Percentiles rank a stretch among this genome's conserved stretches.
These are phyloP conservation scores for Lynx canadensis DNA, from an alignment of 2,113 vertebrate genomes.

Conservation along the genomic window DNA sequence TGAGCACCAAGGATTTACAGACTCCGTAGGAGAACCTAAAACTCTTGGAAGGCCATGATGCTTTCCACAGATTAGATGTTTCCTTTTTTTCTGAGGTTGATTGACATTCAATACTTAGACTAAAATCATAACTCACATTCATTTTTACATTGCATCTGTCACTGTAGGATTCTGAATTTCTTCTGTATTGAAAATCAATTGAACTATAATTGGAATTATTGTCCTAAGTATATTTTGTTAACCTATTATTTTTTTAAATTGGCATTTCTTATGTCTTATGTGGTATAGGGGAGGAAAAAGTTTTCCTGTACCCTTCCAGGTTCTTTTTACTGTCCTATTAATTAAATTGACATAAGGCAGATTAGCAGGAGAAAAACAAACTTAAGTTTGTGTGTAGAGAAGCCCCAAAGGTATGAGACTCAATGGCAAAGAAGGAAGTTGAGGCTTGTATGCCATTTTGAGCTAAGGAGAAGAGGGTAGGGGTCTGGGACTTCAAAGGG, in stretches of 20 bases:
- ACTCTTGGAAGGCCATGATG: neutral
- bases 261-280: neutral
- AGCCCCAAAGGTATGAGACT: neutral
- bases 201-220: neutral
- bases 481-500: neutral
- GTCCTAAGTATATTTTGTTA: neutral
- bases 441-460: neutral
- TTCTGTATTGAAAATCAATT: neutral
- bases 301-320: neutral
- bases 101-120: neutral
- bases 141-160: neutral
- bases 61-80: neutral
- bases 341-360: neutral
- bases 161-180: neutral
- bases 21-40: neutral
- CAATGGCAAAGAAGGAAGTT: neutral
- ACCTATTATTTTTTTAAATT: neutral
- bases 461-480: neutral
- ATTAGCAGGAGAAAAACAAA: neutral
- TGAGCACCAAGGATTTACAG: neutral
- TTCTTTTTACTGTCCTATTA: neutral
- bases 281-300: neutral
- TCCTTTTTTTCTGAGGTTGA: neutral
- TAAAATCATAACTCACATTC: neutral
- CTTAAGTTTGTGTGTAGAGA: neutral